Conservation (phyloP, 64 coral and sea anemone species). For the Pocillopora damicornis region DNA sequence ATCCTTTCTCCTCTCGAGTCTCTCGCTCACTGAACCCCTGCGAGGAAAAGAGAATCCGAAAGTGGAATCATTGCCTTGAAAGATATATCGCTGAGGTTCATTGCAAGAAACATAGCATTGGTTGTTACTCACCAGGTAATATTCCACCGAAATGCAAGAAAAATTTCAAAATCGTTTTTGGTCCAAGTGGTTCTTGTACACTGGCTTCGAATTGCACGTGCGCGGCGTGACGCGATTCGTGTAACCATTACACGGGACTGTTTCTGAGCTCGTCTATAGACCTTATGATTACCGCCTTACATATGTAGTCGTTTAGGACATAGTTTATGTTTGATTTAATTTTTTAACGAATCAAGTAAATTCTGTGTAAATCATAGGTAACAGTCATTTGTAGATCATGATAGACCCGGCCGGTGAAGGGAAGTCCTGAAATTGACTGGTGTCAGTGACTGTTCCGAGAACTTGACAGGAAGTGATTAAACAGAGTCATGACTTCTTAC, state of each 20-base stretch:
- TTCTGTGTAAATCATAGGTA: too few species aligned
- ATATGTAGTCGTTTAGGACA: neutral
- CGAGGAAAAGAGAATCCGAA: neutral
- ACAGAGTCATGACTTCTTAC: too few species aligned
- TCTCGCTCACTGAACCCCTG: neutral
- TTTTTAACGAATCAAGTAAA: too few species aligned
- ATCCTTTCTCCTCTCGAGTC: neutral
- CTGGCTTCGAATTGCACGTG: neutral
- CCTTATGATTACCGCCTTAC: neutral
- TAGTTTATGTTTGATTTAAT: too few species aligned
- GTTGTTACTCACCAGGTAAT: neutral
- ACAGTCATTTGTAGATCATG: too few species aligned
- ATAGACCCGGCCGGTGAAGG: too few species aligned
- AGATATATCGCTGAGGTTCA: neutral
- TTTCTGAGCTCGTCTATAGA: neutral
- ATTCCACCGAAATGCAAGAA: slow-evolving; percentile 15
- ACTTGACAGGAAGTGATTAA: too few species aligned
- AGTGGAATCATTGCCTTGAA: neutral
- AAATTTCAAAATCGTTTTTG: neutral
- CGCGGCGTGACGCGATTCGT: neutral
- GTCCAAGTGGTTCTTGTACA: neutral
- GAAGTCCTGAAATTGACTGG: too few species aligned
- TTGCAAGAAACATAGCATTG: neutral
- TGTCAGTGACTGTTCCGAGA: too few species aligned
- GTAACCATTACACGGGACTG: neutral